Evolutionary conservation across 2,888 invertebrate genomes (phyloP), one percentile per base, ranked within the genome.

Genomic region (Stenolophus ochropezus): DNA sequence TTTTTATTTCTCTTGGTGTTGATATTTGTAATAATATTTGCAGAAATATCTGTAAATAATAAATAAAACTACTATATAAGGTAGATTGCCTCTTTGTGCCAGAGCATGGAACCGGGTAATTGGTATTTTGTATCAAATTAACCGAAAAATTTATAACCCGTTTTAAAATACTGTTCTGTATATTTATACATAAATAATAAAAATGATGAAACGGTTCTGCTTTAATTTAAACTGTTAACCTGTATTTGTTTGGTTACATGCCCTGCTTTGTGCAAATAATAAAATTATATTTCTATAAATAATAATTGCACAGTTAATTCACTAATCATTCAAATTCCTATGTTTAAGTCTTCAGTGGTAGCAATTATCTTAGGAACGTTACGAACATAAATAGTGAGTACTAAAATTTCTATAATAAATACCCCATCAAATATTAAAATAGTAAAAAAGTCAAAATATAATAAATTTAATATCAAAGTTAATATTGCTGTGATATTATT

Each of bases 401-500:
- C 65, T 69, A 69, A 69, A 18, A 27, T 33, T 33, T 69, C 65
- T 69, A 69, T 69, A 27, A 33, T 69, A 69, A 69, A 69, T 69
- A 69, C 33, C 65, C 65, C 65, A 69, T 69, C 33, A 69, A 69
- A 69, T 16, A 69, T 69, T 69, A 69, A 69, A 69, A 69, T 18
- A 69, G 33, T 69, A 69, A 69, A 69, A 69, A 69, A 69, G 65
- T 33, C 61, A 61, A 23, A 61, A 61, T 61, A 61, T 61, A 61
- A 21, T 69, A 69, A 69, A 69, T 69, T 25, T 69, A 69, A 69
- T 69, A 69, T 69, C 33, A 33, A 61, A 69, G 65, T 65, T 65
- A 65, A 65, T 69, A 69, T 69, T 69, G 65, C 65, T 69, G 65
- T 69, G 33, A 69, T 69, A 69, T 69, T 69, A 69, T 69, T 69